Conservation (phyloP, 1,140 invertebrate species). For the Eurytemora carolleeae region DNA sequence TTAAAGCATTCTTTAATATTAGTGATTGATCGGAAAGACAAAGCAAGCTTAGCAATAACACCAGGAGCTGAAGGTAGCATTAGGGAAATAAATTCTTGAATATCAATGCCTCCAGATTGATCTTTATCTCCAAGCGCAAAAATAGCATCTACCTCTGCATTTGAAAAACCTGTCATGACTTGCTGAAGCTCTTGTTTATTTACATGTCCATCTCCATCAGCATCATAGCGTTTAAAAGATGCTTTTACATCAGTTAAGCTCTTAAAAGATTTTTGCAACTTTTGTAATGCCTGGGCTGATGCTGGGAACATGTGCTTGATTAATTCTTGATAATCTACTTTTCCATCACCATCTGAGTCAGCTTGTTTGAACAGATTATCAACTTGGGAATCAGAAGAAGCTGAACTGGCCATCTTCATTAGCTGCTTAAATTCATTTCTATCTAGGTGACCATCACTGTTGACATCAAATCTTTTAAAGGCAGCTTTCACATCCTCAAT, state of each 20-base stretch:
- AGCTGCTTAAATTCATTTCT: not conserved
- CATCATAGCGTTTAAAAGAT: not conserved
- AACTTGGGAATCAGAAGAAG: not conserved
- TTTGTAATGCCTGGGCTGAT: not conserved
- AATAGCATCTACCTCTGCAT: not conserved
- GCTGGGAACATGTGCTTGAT: not conserved
- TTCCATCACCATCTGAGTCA: not conserved
- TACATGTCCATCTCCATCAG: not conserved
- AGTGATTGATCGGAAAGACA: not conserved
- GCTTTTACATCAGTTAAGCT: not conserved
- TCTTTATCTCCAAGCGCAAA: not conserved
- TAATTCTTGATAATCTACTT: not conserved
- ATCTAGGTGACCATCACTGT: not conserved
- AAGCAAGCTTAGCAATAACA: not conserved
- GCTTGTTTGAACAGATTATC: not conserved
- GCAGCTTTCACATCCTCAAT: not conserved
- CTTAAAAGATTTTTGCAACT: not conserved
- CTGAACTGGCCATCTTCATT: not conserved
- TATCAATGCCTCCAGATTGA: not conserved
- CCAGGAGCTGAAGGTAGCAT: not conserved
- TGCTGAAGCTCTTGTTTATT: not conserved
- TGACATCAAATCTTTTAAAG: not conserved
- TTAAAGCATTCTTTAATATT: not conserved
- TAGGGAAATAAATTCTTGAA: not conserved
- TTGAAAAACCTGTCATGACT: not conserved